Base-by-base conservation (phyloP, 2,113 vertebrate species). In the Nycticorax nycticorax region DNA sequence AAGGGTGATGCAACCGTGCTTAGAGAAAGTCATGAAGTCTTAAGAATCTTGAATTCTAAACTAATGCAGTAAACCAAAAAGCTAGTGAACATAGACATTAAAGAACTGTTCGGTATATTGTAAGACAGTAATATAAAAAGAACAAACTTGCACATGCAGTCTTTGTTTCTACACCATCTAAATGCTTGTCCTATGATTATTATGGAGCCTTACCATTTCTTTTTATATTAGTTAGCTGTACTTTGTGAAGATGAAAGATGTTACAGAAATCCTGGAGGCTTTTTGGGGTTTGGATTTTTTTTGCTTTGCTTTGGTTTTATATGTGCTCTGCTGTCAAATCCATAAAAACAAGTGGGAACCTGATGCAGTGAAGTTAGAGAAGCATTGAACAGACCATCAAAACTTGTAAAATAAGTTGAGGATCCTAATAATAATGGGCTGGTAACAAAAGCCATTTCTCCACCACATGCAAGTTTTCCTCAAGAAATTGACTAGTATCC, bases 1-100 rank as follows among this genome's bases (percentile, higher is more conserved):
- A 60, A 9, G 3, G 19, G 15, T 23, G 21, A 32, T 82, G 22
- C 7, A 37, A 32, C 12, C 0, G 0, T 60, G 3, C 35, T 52
- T 50, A 55, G 17, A 83, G 27, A 30, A 94, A 74, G 35, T 37
- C 6, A 56, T 17, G 15, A 68, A 35, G 12, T 63, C 17, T 79
- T 30, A 39, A 62, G 33, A 63, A 71, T 33, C 28, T 47, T 55
- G 23, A 83, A 39, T 73, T 60, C 16, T 50, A 26, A 47, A 27
- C 9, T 39, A 68, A 53, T 12, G 23, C 17, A 72, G 21, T 35
- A 83, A 86, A 73, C 14, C 0, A 1, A 59, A 60, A 79, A 76
- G 10, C 14, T 32, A 62, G 9, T 26, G 35, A 88, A 12, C 17
- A 22, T 5, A 35, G 2, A 41, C 43, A 47, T 67, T 48, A 59